phyloP scores from a whole-genome alignment of 2,888 invertebrate species.

The Hydraecia micacea region DNA sequence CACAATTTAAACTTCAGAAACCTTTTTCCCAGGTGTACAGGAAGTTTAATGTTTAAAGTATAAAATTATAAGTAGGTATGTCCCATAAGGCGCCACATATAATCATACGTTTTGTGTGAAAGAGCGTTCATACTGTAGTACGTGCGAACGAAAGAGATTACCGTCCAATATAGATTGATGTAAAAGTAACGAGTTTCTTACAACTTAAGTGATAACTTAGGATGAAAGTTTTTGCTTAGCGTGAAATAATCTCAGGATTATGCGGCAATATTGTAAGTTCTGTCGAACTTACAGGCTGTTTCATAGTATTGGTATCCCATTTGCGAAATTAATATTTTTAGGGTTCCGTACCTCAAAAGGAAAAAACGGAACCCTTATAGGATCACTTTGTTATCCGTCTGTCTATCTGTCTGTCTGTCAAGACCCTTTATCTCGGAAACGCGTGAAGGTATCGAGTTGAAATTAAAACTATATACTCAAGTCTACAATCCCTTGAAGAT shows the following conservation, averaged over 20 bases:
- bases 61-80: neutral
- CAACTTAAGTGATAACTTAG: conserved; percentile 28
- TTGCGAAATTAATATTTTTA: conserved; percentile 25
- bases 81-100: neutral
- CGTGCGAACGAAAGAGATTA: conserved; percentile 5
- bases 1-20: neutral
- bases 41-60: neutral
- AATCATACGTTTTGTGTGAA: neutral
- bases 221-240: conserved; percentile 29
- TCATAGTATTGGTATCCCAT: conserved; percentile 21
- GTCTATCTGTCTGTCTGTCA: no score
- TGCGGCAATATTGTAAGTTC: conserved; percentile 31
- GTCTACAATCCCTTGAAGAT: no score
- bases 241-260: conserved; percentile 34
- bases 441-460: no score
- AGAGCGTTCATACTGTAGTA: neutral
- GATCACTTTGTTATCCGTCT: no score
- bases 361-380: no score
- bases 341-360: no score
- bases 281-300: conserved; percentile 23
- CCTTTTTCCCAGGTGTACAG: neutral
- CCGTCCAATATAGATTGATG: conserved; percentile 10
- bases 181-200: conserved; percentile 39
- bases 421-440: no score
- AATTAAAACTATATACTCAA: no score